Percentiles rank a stretch among this genome's conserved stretches.
phyloP scores from a whole-genome alignment of 2,797 vertebrate genomes.

The Coluber constrictor region DNA sequence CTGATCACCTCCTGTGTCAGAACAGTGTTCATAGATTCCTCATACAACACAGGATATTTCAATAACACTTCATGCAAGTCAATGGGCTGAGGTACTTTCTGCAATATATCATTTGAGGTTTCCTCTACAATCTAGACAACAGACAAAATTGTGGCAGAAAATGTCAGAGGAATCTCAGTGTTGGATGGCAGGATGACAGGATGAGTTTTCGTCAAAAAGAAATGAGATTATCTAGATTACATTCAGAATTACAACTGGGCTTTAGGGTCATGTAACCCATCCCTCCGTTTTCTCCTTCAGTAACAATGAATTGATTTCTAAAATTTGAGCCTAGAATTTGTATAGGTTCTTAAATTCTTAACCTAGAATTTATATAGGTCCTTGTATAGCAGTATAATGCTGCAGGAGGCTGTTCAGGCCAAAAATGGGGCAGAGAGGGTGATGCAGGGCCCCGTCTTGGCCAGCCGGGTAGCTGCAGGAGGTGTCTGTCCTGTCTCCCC shows the following conservation, averaged over 20 bases:
- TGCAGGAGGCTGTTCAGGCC: no score
- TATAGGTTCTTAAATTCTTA: neutral
- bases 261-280: neutral
- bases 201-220: neutral
- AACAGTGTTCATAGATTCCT: constrained; percentile 93
- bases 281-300: neutral
- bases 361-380: no score
- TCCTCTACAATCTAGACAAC: constrained; percentile 81
- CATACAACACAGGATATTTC: constrained; percentile 84
- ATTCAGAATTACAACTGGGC: neutral
- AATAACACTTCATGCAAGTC: constrained; percentile 71
- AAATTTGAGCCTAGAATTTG: neutral
- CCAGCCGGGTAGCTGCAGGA: no score
- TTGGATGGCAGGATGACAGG: neutral
- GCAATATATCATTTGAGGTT: constrained; percentile 71
- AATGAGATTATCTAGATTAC: neutral
- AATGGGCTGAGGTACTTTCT: constrained; percentile 77
- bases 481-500: no score
- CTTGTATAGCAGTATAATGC: no score
- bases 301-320: neutral
- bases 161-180: neutral
- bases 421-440: no score
- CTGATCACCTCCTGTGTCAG: constrained; percentile 89
- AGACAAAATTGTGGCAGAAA: neutral
- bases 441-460: no score